Percentiles rank a stretch among this genome's conserved stretches.
Conservation (phyloP, 1,140 invertebrate genomes). For the Oncopodura yosiiana region DNA sequence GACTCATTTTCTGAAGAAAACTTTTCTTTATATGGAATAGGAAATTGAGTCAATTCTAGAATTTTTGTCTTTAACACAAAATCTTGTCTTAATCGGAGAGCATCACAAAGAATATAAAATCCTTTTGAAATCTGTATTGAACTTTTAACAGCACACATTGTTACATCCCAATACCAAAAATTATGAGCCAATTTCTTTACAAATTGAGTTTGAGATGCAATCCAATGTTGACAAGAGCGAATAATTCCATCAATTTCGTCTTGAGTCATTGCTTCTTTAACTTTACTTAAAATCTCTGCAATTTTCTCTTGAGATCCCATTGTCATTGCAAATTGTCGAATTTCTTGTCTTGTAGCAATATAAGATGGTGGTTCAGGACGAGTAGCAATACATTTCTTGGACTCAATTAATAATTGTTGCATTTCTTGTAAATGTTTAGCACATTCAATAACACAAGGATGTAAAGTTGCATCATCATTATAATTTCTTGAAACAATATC, state of each 20-base stretch:
- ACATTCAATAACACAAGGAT: constrained; percentile 40
- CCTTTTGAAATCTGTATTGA: constrained; percentile 8
- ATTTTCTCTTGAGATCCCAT: constrained; percentile 25
- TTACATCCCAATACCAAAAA: constrained; percentile 55
- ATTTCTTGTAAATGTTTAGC: constrained; percentile 38
- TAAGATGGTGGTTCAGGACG: constrained; percentile 50
- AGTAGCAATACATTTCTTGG: constrained; percentile 45
- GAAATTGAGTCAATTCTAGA: constrained; percentile 9
- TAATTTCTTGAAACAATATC: background rate
- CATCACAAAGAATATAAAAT: constrained; percentile 5
- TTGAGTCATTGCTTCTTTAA: background rate
- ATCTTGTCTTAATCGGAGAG: background rate
- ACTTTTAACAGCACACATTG: constrained; percentile 37
- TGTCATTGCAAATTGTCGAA: constrained; percentile 32
- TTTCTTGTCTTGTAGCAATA: constrained; percentile 40
- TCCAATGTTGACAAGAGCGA: constrained; percentile 44
- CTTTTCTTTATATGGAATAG: constrained; percentile 5
- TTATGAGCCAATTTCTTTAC: constrained; percentile 45
- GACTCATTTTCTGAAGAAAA: background rate
- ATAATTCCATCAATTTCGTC: background rate
- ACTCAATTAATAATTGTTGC: constrained; percentile 38
- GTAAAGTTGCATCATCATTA: constrained; percentile 12
- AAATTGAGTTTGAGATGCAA: constrained; percentile 48
- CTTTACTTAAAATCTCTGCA: constrained; percentile 13
- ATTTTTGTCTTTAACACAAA: background rate